phyloP scores from a whole-genome alignment of 2,888 invertebrate species.

The Drosophila formosana region DNA sequence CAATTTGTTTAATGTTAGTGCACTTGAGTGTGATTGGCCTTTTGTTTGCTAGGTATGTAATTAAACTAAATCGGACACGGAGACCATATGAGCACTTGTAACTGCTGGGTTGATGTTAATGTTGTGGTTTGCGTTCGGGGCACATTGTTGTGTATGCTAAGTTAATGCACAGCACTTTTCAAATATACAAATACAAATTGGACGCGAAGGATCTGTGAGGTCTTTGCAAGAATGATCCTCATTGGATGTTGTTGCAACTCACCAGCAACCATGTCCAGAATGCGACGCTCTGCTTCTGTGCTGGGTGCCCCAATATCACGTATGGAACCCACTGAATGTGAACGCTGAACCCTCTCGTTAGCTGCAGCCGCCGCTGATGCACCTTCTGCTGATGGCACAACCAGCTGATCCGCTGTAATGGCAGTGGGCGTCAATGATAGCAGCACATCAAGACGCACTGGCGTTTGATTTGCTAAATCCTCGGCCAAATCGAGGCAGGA shows the following conservation, averaged over 20 bases:
- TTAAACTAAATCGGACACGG: constrained; percentile 32
- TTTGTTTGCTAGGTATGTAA: constrained; percentile 24
- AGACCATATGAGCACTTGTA: constrained; percentile 53
- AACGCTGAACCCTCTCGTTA: constrained; percentile 87
- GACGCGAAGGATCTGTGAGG: constrained; percentile 45
- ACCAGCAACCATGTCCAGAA: constrained; percentile 90
- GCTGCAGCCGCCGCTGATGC: constrained; percentile 81
- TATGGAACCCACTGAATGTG: constrained; percentile 90
- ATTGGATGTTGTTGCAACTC: constrained; percentile 43
- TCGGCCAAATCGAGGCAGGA: constrained; percentile 94
- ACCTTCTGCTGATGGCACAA: constrained; percentile 87
- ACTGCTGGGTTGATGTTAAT: constrained; percentile 7
- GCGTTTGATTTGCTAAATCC: constrained; percentile 95
- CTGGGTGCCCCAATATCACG: constrained; percentile 89
- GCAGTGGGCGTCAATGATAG: constrained; percentile 94
- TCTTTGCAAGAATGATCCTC: constrained; percentile 45
- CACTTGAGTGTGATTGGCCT: constrained; percentile 62
- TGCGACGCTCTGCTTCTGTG: constrained; percentile 90
- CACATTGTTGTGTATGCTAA: constrained; percentile 60
- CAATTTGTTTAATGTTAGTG: constrained; percentile 73
- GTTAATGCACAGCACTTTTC: constrained; percentile 66
- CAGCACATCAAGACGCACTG: constrained; percentile 94
- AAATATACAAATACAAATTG: constrained; percentile 61
- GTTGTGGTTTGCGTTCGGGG: constrained; percentile 34
- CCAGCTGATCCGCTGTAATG: constrained; percentile 90